Evolutionary conservation across 2,888 invertebrate genomes (phyloP).

Genomic region (Eilema sororculum): DNA sequence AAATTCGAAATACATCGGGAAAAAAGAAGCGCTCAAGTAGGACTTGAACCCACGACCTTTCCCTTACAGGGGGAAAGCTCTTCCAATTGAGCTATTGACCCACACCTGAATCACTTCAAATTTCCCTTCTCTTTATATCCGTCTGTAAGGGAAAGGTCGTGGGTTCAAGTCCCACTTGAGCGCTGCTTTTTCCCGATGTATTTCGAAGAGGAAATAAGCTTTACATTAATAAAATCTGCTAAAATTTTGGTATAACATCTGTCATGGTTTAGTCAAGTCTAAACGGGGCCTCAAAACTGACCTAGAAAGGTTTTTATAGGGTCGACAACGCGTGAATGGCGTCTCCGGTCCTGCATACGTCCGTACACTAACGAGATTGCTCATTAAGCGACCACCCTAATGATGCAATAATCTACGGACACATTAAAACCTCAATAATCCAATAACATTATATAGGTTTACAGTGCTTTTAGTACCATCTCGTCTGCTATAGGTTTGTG

Average conservation of each 20-base stretch:
- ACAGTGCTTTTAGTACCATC: background rate
- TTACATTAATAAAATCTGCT: background rate
- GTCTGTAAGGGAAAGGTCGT: too few relatives aligned
- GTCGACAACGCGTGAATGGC: background rate
- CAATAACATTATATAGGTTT: too few relatives aligned
- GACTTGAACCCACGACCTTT: too few relatives aligned
- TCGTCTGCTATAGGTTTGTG: background rate
- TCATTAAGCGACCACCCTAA: background rate
- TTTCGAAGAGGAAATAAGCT: too few relatives aligned
- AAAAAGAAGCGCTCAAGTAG: too few relatives aligned
- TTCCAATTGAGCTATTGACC: too few relatives aligned
- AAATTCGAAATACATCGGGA: too few relatives aligned
- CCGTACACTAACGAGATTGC: background rate
- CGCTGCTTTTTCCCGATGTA: too few relatives aligned
- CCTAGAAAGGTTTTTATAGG: background rate
- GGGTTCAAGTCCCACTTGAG: too few relatives aligned
- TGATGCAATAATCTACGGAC: background rate
- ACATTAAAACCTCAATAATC: conserved; percentile 4
- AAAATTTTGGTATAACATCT: background rate
- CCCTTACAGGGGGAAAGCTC: too few relatives aligned
- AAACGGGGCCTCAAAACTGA: background rate
- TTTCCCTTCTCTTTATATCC: too few relatives aligned
- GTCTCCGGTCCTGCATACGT: background rate
- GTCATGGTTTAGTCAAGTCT: background rate
- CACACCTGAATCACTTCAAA: too few relatives aligned